Percentiles rank a stretch among this genome's conserved stretches.
Evolutionary conservation across 1,140 invertebrate species (phyloP).

Genomic region (Conopomorpha cramerella): DNA sequence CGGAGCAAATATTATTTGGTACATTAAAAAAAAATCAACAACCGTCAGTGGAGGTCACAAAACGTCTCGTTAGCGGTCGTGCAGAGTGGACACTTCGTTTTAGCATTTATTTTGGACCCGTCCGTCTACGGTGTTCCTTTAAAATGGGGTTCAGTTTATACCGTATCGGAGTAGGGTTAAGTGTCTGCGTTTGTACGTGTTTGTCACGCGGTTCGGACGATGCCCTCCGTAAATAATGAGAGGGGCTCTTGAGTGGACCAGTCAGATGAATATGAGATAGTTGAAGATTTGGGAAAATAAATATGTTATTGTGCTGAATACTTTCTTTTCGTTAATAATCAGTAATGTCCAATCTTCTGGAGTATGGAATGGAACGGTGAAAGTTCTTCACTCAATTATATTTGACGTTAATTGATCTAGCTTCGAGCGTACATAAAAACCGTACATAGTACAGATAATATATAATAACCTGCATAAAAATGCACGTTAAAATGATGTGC

Average conservation of each 20-base stretch:
- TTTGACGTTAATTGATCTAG: no score
- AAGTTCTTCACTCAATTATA: no score
- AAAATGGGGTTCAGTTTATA: no score
- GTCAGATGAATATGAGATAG: conserved; percentile 8
- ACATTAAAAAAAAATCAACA: conserved; percentile 51
- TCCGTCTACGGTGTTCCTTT: no score
- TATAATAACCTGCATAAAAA: no score
- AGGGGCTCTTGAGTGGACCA: conserved; percentile 23
- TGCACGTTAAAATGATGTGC: no score
- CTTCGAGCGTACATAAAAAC: no score
- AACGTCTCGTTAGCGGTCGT: conserved; percentile 53
- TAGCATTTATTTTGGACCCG: no score
- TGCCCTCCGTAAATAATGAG: conserved; percentile 60
- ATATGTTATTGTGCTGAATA: background rate
- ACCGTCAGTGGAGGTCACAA: conserved; percentile 51
- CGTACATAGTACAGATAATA: no score
- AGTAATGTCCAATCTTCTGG: background rate
- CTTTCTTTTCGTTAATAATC: background rate
- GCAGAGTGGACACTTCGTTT: no score
- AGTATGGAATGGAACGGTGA: background rate
- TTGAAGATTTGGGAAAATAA: conserved; percentile 11
- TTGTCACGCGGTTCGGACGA: conserved; percentile 51
- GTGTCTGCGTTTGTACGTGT: no score
- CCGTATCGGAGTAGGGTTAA: no score
- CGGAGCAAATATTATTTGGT: conserved; percentile 49